A percentile compares a stretch with the other conserved stretches of the same genome.
Evolutionary conservation across 2,113 vertebrate genomes (phyloP).

Genomic region (Neogobius melanostomus): DNA sequence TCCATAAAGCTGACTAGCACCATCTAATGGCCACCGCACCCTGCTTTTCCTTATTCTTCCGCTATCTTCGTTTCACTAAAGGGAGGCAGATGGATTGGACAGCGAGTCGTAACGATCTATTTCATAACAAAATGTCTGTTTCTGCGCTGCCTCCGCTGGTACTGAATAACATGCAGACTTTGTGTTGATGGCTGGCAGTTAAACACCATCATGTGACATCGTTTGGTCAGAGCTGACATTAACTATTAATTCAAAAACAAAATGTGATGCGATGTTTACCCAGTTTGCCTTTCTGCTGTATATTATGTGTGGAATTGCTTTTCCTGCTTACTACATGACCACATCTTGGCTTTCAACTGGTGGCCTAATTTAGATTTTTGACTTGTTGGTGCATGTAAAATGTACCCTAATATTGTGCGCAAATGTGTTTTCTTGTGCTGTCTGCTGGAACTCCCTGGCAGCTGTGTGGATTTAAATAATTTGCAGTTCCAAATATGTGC

Average conservation of each 20-base stretch:
- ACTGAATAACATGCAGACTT: neutral
- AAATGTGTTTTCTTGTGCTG: conserved; percentile 37
- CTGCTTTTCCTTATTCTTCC: conserved; percentile 15
- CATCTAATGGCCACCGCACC: conserved; percentile 55
- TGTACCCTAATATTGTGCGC: conserved; percentile 16
- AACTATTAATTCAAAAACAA: conserved; percentile 36
- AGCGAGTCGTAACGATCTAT: conserved; percentile 47
- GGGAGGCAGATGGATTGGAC: conserved; percentile 41
- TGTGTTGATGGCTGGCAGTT: conserved; percentile 29
- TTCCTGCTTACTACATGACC: conserved; percentile 24
- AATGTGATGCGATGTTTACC: conserved; percentile 10
- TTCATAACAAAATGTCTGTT: conserved; percentile 51
- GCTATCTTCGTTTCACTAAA: conserved; percentile 44
- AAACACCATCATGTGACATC: conserved; percentile 26
- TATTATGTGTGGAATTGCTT: conserved; percentile 30
- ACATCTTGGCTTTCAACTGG: conserved; percentile 10
- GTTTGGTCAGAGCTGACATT: conserved; percentile 33
- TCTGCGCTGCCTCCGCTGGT: conserved; percentile 20
- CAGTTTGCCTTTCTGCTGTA: conserved; percentile 40
- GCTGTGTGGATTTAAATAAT: conserved; percentile 50
- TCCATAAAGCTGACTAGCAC: conserved; percentile 48
- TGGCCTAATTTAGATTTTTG: conserved; percentile 24
- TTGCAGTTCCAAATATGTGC: conserved; percentile 29
- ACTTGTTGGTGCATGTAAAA: conserved; percentile 31
- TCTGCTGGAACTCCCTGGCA: conserved; percentile 14